Evolutionary conservation across 2,888 invertebrate genomes (phyloP), one percentile per base, ranked within the genome.

Genomic region (Tiliacea citrago): DNA sequence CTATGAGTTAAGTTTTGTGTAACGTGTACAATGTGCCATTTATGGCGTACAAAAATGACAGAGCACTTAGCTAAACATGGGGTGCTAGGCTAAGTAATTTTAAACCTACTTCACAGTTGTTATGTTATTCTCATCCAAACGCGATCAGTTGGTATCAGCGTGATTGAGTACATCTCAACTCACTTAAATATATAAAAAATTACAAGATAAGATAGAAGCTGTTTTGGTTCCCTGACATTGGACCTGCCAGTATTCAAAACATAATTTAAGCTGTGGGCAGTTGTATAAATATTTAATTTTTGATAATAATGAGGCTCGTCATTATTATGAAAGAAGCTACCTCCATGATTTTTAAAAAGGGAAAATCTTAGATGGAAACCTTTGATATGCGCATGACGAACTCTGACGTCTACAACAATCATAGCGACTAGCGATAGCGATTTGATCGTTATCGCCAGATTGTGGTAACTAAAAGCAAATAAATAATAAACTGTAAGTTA

Each of bases 131-230:
- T 73, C 12, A 18, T 55, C 3, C 12, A 45, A 45, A 53, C 9
- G 10, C 18, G 5, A 29, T 51, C 29, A 42, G 16, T 13, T 13
- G 35, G 13, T 21, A 42, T 24, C 10, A 18, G 39, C 42, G 62
- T 24, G 68, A 39, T 70, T 70, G 18, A 35, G 21, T 29, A 72
- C 29, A 70, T 42, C 16, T 5, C 51, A 49, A 42, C 21, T 68
- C 24, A 24, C 18, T 8, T 4, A 24, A 16, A 1, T n/a, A 18
- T 16, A 29, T 29, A n/a, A 35, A n/a, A 35, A 55, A 45, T 1
- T 10, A 24, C 16, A 47, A 47, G 57, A 72, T 73, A 57, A 72
- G 42, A 75, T 42, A 51, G 2, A 29, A 13, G 9, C 4, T 18
- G 3, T 74, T 51, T 4, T 51, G 42, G 1, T 42, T 42, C 1